A percentile compares a stretch with the other conserved stretches of the same genome.
phyloP scores from a whole-genome alignment of 2,888 invertebrate species.

The Amblyteles armatorius region DNA sequence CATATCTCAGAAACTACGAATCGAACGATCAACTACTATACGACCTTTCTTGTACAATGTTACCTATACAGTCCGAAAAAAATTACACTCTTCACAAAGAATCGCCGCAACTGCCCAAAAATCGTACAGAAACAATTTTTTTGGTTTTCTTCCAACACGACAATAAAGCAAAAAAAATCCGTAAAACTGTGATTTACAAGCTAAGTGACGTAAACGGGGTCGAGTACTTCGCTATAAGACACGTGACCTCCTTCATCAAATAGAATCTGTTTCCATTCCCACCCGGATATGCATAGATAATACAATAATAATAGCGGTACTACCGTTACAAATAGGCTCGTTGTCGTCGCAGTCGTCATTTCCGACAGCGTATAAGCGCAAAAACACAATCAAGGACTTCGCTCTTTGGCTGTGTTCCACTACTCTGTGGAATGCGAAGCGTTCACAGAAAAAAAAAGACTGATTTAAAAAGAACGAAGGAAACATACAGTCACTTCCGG shows the following conservation, averaged over 20 bases:
- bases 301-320: slow-evolving; percentile 6
- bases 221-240: slow-evolving; percentile 1
- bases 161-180: background rate
- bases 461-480: slow-evolving; percentile 82
- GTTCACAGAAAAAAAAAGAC: slow-evolving; percentile 68
- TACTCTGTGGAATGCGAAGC: slow-evolving; percentile 13
- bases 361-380: slow-evolving; percentile 42
- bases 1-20: background rate
- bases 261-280: slow-evolving; percentile 8
- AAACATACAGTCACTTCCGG: slow-evolving; percentile 82
- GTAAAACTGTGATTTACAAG: background rate
- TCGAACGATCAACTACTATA: background rate
- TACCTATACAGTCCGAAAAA: background rate
- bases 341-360: slow-evolving; percentile 4
- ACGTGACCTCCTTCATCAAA: background rate
- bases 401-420: slow-evolving; percentile 53
- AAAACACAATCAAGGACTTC: slow-evolving; percentile 77
- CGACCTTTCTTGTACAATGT: background rate
- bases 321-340: background rate
- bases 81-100: background rate
- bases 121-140: background rate
- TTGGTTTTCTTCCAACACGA: background rate
- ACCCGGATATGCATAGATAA: slow-evolving; percentile 16
- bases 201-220: background rate
- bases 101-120: background rate